Evolutionary conservation across 2,888 invertebrate genomes (phyloP).

Genomic region (Craniophora ligustri): DNA sequence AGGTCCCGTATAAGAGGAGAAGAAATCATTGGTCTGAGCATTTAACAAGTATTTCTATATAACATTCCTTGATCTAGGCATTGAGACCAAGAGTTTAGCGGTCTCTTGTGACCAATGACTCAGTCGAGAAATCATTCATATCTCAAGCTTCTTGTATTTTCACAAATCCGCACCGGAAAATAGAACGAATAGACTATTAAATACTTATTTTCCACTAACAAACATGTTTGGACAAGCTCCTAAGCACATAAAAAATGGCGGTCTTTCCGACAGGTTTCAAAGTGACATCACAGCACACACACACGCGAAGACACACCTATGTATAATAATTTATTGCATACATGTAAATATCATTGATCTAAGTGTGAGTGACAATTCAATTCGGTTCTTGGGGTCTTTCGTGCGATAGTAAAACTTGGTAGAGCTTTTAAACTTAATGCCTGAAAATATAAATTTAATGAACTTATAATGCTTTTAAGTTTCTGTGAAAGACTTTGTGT

Average conservation of each 20-base stretch:
- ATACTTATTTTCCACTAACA: constrained; percentile 27
- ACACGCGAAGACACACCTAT: constrained; percentile 54
- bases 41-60: too few relatives aligned
- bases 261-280: constrained; percentile 69
- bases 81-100: too few relatives aligned
- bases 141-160: too few relatives aligned
- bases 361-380: constrained; percentile 46
- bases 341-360: constrained; percentile 26
- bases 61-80: too few relatives aligned
- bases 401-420: constrained; percentile 9
- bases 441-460: too few relatives aligned
- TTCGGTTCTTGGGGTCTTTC: constrained; percentile 26
- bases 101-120: too few relatives aligned
- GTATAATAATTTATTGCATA: constrained; percentile 56
- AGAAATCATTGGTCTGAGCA: too few relatives aligned
- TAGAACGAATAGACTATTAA: constrained; percentile 5
- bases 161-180: constrained; percentile 9
- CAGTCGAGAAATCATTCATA: too few relatives aligned
- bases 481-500: too few relatives aligned
- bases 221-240: constrained; percentile 39
- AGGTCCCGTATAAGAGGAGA: too few relatives aligned
- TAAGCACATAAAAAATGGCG: constrained; percentile 40
- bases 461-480: too few relatives aligned
- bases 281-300: constrained; percentile 76
- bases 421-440: background rate